Percentiles rank a stretch among this genome's conserved stretches.
phyloP scores from a whole-genome alignment of 1,140 invertebrate genomes.

The Achatina immaculata region DNA sequence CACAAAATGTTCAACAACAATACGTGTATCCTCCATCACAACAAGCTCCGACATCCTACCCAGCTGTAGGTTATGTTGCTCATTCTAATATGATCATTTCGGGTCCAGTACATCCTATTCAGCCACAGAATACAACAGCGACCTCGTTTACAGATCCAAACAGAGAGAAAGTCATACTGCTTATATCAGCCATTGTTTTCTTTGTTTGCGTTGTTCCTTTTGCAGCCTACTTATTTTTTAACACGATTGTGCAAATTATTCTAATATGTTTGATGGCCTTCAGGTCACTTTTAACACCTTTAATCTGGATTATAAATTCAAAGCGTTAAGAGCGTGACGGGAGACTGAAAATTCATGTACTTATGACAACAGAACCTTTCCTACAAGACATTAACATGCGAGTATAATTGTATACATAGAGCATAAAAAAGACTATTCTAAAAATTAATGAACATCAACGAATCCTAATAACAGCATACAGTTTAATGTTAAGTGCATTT shows the following conservation, averaged over 20 bases:
- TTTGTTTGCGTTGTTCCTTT: background rate
- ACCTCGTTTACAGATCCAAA: background rate
- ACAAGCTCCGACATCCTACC: background rate
- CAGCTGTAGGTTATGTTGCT: no score
- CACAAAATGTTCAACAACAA: background rate
- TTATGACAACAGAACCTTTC: no score
- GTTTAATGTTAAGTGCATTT: no score
- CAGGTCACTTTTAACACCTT: background rate
- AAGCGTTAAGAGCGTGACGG: no score
- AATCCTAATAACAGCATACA: no score
- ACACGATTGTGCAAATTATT: no score
- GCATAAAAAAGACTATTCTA: no score
- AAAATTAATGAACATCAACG: no score
- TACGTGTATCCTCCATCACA: background rate
- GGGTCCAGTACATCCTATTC: background rate
- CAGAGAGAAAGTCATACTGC: background rate
- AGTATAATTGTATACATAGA: no score
- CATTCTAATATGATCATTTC: background rate
- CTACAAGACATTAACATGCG: no score
- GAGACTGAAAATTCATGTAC: no score
- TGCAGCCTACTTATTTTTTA: background rate
- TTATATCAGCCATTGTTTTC: background rate
- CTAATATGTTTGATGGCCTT: background rate
- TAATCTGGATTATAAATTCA: constrained; percentile 5
- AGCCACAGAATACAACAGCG: background rate